These are phyloP conservation scores for Coracopsis vasa DNA, from an alignment of 2,113 vertebrate genomes.

Conservation along the genomic window DNA sequence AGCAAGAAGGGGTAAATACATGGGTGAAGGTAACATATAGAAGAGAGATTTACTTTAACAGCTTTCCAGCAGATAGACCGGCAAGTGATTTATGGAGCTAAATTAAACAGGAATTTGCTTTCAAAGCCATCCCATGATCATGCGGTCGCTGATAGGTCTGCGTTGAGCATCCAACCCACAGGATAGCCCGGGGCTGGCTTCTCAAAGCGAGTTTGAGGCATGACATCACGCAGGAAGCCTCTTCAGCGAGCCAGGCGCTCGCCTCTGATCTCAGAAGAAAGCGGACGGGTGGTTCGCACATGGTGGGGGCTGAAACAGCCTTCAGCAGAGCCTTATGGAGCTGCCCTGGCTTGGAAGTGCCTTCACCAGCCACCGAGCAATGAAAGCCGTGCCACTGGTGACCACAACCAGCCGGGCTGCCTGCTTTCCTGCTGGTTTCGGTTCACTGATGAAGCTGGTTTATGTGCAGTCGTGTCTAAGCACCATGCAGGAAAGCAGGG, in stretches of 20 bases:
- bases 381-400: not conserved
- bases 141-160: not conserved
- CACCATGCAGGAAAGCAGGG: not conserved
- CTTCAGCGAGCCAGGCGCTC: not conserved
- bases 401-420: not conserved
- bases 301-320: not conserved
- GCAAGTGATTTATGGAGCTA: not conserved
- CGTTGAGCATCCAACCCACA: not conserved
- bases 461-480: not conserved
- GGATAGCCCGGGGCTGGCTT: not conserved
- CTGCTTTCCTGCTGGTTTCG: not conserved
- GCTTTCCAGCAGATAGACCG: not conserved
- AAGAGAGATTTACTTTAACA: not conserved
- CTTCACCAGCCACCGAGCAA: not conserved
- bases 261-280: conserved; percentile 38
- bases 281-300: not conserved
- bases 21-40: rapidly evolving
- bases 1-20: too few species aligned
- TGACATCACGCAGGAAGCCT: conserved; percentile 56
- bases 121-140: conserved; percentile 14
- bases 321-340: not conserved
- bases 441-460: not conserved
- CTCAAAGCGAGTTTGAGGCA: not conserved
- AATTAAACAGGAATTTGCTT: conserved; percentile 29
- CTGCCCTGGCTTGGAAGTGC: not conserved